phyloP scores from a whole-genome alignment of 2,113 vertebrate genomes.

The Eulemur macaco region DNA sequence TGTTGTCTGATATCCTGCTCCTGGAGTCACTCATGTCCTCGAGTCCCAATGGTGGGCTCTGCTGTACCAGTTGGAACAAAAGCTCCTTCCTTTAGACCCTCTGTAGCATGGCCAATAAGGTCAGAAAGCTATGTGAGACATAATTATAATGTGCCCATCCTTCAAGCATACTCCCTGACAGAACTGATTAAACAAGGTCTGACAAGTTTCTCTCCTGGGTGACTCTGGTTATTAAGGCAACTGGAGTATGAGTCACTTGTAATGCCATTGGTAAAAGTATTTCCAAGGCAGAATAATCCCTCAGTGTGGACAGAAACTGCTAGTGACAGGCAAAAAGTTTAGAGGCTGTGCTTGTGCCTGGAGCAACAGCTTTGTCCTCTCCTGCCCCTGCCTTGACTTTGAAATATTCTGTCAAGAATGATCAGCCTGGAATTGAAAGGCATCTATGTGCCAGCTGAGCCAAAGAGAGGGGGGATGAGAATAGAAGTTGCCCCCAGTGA shows the following conservation, averaged over 20 bases:
- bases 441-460: background rate
- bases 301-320: slow-evolving; percentile 71
- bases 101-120: background rate
- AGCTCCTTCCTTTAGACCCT: background rate
- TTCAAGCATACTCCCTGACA: background rate
- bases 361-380: slow-evolving; percentile 73
- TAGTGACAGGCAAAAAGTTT: slow-evolving; percentile 82
- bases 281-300: slow-evolving; percentile 74
- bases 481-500: background rate
- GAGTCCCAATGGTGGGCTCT: background rate
- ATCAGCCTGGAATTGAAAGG: slow-evolving; percentile 72
- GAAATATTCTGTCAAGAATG: slow-evolving; percentile 77
- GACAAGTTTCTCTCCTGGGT: slow-evolving; percentile 72
- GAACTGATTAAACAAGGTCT: slow-evolving; percentile 67
- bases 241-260: slow-evolving; percentile 52
- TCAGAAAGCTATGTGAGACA: background rate
- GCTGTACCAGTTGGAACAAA: background rate
- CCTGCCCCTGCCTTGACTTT: slow-evolving; percentile 51
- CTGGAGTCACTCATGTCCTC: background rate
- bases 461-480: background rate
- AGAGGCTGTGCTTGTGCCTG: slow-evolving; percentile 79
- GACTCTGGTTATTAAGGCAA: slow-evolving; percentile 67
- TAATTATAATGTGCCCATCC: background rate
- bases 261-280: slow-evolving; percentile 63
- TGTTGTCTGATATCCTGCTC: background rate